A percentile compares a stretch with the other conserved stretches of the same genome.
Evolutionary conservation across 2,113 vertebrate species (phyloP).

Genomic region (Verasper variegatus): DNA sequence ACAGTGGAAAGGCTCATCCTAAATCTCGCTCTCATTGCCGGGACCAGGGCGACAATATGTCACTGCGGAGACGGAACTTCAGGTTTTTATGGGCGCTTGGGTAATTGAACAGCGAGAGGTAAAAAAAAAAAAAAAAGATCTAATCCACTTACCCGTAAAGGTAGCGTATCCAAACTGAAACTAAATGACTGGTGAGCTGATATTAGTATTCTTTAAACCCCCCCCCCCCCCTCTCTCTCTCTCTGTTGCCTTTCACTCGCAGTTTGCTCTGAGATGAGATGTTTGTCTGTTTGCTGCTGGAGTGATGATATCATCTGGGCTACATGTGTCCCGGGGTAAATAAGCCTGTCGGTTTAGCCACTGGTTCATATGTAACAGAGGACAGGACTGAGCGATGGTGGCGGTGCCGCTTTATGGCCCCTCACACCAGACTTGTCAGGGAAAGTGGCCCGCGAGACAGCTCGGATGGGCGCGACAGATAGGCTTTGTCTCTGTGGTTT

Average conservation of each 20-base stretch:
- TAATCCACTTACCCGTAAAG: conserved; percentile 58
- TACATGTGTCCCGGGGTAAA: conserved; percentile 69
- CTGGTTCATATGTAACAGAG: conserved; percentile 61
- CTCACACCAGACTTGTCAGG: conserved; percentile 68
- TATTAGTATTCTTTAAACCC: conserved; percentile 26
- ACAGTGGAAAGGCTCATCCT: conserved; percentile 53
- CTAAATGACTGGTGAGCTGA: conserved; percentile 52
- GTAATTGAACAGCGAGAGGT: conserved; percentile 76
- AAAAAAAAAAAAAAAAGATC: conserved; percentile 41
- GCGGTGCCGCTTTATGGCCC: conserved; percentile 60
- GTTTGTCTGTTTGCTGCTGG: conserved; percentile 71
- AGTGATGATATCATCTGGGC: conserved; percentile 64
- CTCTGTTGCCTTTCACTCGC: conserved; percentile 24
- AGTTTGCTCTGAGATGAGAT: conserved; percentile 84
- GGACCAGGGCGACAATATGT: conserved; percentile 50
- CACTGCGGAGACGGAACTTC: conserved; percentile 57
- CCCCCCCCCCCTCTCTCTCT: neutral
- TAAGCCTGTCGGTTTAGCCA: conserved; percentile 69
- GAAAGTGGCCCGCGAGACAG: conserved; percentile 59
- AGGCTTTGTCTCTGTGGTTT: conserved; percentile 57
- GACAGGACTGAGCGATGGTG: conserved; percentile 58
- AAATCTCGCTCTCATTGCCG: conserved; percentile 74
- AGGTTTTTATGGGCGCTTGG: conserved; percentile 74
- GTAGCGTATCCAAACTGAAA: conserved; percentile 55
- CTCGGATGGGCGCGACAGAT: conserved; percentile 43